Percentiles rank a stretch among this genome's conserved stretches.
Evolutionary conservation across 1,140 invertebrate genomes (phyloP).

Genomic region (Grapholita molesta): DNA sequence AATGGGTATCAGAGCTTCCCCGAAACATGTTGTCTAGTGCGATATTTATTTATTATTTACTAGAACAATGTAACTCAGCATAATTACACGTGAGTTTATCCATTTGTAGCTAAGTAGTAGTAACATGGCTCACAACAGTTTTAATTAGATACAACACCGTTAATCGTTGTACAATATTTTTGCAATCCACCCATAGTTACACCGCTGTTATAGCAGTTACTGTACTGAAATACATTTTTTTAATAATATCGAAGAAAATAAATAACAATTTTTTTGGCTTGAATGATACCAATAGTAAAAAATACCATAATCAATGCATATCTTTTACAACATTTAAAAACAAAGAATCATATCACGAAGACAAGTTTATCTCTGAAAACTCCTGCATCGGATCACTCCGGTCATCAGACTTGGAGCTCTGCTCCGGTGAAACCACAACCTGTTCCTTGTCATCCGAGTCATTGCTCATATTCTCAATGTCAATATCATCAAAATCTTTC

Average conservation of each 20-base stretch:
- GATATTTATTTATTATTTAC: no score
- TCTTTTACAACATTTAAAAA: slow-evolving; percentile 45
- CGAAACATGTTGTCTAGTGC: no score
- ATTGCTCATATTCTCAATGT: not conserved
- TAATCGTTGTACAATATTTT: no score
- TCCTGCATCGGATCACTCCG: slow-evolving; percentile 47
- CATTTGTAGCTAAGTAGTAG: no score
- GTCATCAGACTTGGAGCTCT: slow-evolving; percentile 28
- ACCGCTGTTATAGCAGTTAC: no score
- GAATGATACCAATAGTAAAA: not conserved
- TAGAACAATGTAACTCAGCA: no score
- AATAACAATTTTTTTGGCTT: not conserved
- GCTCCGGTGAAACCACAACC: slow-evolving; percentile 20
- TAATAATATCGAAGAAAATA: not conserved
- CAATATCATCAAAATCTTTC: slow-evolving; percentile 26
- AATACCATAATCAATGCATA: slow-evolving; percentile 24
- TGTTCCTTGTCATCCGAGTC: not conserved
- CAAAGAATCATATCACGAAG: slow-evolving; percentile 51
- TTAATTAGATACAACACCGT: no score
- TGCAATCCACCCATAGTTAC: no score
- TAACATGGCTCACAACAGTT: no score
- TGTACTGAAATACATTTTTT: not conserved
- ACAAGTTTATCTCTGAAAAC: slow-evolving; percentile 57
- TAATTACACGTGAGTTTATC: no score
- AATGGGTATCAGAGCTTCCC: no score